phyloP scores from a whole-genome alignment of 2,797 vertebrate genomes.

The Poeciliopsis presidionis region DNA sequence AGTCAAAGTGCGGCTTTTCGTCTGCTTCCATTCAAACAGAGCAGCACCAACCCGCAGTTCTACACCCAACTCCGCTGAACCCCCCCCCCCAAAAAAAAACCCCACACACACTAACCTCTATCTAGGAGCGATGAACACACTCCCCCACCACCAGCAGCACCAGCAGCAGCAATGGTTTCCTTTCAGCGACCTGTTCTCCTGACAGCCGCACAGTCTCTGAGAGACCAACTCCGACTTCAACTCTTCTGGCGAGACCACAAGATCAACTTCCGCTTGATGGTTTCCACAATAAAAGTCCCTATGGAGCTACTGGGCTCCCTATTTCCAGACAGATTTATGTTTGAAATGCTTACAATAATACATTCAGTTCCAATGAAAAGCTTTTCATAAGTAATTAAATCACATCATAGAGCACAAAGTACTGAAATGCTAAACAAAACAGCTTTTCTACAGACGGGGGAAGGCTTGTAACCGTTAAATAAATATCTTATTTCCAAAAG shows the following conservation, averaged over 20 bases:
- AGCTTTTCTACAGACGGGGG: background rate
- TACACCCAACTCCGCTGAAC: background rate
- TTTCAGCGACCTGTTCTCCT: slow-evolving; percentile 16
- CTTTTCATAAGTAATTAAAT: background rate
- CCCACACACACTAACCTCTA: background rate
- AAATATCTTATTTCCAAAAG: background rate
- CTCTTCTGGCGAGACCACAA: background rate
- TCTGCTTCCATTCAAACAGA: background rate
- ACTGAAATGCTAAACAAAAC: background rate
- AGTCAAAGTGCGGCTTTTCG: background rate
- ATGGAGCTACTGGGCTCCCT: background rate
- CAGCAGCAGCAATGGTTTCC: background rate
- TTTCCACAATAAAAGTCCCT: slow-evolving; percentile 21
- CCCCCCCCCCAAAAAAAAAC: background rate
- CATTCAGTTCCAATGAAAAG: background rate
- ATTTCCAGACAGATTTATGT: background rate
- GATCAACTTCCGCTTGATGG: slow-evolving; percentile 14
- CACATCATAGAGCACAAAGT: background rate
- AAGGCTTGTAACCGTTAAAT: background rate
- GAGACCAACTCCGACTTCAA: background rate
- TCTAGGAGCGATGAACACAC: background rate
- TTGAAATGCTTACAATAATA: background rate
- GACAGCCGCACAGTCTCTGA: background rate
- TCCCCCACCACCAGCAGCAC: background rate
- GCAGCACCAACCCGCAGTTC: background rate